Percentiles rank a stretch among this genome's conserved stretches.
phyloP scores from a whole-genome alignment of 2,797 vertebrate genomes.

The Perodicticus potto region DNA sequence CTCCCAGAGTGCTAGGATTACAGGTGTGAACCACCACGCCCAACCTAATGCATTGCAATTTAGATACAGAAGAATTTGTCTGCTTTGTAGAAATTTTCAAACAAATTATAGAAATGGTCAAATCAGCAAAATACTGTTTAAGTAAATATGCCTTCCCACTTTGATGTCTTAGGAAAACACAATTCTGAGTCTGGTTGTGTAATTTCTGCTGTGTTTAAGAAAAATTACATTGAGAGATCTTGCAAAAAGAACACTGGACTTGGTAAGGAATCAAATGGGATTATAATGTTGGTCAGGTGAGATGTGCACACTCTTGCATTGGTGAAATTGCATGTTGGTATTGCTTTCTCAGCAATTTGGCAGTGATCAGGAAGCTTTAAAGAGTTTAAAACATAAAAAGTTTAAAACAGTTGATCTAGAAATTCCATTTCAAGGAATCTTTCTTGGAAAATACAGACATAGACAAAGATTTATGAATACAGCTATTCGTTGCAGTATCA shows the following conservation, averaged over 20 bases:
- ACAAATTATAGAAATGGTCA: constrained; percentile 47
- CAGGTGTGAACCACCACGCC: too few species aligned
- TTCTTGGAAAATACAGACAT: constrained; percentile 51
- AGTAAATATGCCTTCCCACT: constrained; percentile 40
- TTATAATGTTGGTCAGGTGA: neutral
- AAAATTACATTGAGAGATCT: neutral
- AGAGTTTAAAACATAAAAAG: neutral
- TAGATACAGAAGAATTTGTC: constrained; percentile 17
- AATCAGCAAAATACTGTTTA: constrained; percentile 24
- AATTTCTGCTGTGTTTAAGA: constrained; percentile 54
- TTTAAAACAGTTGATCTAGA: constrained; percentile 14
- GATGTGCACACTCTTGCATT: neutral
- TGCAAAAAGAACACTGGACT: neutral
- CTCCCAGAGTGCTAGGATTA: too few species aligned
- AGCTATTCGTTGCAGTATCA: neutral
- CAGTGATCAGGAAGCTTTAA: neutral
- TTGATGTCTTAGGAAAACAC: neutral
- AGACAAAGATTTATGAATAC: constrained; percentile 16
- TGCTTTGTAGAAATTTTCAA: constrained; percentile 61
- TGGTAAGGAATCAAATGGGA: neutral
- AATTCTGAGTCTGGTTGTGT: neutral
- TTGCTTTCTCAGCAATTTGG: constrained; percentile 8
- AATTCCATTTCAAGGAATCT: constrained; percentile 15
- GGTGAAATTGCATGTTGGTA: neutral
- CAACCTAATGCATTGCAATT: constrained; percentile 8